These are phyloP conservation scores for Creontiades dilutus DNA, from an alignment of 2,888 invertebrate species.

Conservation along the genomic window DNA sequence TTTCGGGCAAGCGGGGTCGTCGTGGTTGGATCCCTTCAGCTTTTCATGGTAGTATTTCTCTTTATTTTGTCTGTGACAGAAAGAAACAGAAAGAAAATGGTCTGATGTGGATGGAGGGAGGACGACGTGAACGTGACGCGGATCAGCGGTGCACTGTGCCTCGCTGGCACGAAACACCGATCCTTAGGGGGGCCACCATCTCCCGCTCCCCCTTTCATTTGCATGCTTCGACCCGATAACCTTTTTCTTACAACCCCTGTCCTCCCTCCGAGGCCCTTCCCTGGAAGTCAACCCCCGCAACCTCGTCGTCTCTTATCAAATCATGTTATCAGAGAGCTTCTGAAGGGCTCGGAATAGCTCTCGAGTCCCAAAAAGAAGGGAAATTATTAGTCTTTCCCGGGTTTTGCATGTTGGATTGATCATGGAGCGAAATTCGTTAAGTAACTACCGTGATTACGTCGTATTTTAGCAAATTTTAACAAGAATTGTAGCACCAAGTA, in stretches of 20 bases:
- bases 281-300: neutral
- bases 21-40: neutral
- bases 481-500: too few relatives aligned
- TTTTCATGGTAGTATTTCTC: neutral
- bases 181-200: conserved; percentile 77
- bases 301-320: conserved; percentile 49
- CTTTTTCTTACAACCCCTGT: conserved; percentile 69
- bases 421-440: too few relatives aligned
- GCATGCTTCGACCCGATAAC: conserved; percentile 72
- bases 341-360: neutral
- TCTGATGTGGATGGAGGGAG: neutral
- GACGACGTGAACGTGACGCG: conserved; percentile 57
- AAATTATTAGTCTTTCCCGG: neutral
- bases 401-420: too few relatives aligned
- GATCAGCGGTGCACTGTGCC: conserved; percentile 67
- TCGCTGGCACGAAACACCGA: conserved; percentile 72
- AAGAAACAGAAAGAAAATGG: neutral
- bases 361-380: neutral
- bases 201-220: conserved; percentile 67
- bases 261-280: neutral
- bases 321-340: conserved; percentile 47
- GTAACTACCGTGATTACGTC: too few relatives aligned
- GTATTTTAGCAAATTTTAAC: too few relatives aligned
- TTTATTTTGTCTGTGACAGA: neutral
- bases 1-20: neutral